phyloP scores from a whole-genome alignment of 2,113 vertebrate species.

The Bungarus multicinctus region DNA sequence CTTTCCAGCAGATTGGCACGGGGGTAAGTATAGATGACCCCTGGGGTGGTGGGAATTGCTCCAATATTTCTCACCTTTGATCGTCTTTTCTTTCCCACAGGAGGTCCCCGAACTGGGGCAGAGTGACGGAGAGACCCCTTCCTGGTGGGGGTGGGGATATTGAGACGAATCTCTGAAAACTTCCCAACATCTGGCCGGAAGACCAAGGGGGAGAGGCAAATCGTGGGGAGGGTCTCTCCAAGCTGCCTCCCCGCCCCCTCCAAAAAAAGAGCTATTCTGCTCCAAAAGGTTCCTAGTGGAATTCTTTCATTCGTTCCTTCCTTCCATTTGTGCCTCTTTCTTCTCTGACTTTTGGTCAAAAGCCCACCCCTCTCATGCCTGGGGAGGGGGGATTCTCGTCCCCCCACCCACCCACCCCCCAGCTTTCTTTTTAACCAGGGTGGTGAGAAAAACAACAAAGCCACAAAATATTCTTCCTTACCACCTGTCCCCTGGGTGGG shows the following conservation, averaged over 20 bases:
- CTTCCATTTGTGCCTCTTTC: slow-evolving; percentile 14
- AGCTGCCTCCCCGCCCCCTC: background rate
- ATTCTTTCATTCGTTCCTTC: background rate
- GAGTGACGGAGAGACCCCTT: slow-evolving; percentile 41
- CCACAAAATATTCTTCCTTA: background rate
- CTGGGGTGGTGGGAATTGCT: too few relatives aligned
- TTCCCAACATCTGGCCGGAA: background rate
- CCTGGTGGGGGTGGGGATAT: background rate
- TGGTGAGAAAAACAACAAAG: background rate
- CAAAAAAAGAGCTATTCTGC: background rate
- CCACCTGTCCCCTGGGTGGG: too few relatives aligned
- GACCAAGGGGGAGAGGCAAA: background rate
- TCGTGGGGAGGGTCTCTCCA: too few relatives aligned
- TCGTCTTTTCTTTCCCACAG: slow-evolving; percentile 43
- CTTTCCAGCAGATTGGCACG: background rate
- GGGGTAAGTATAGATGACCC: background rate
- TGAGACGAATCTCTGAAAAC: background rate
- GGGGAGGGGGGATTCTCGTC: slow-evolving; percentile 32
- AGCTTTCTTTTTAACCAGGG: background rate
- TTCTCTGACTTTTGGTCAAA: background rate
- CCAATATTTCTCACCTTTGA: background rate
- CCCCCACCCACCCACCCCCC: background rate
- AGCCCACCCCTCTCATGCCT: slow-evolving; percentile 46
- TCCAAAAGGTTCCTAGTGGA: background rate
- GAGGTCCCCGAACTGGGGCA: slow-evolving; percentile 57